phyloP scores from a whole-genome alignment of 2,888 invertebrate species.

The Chloromyia formosa region DNA sequence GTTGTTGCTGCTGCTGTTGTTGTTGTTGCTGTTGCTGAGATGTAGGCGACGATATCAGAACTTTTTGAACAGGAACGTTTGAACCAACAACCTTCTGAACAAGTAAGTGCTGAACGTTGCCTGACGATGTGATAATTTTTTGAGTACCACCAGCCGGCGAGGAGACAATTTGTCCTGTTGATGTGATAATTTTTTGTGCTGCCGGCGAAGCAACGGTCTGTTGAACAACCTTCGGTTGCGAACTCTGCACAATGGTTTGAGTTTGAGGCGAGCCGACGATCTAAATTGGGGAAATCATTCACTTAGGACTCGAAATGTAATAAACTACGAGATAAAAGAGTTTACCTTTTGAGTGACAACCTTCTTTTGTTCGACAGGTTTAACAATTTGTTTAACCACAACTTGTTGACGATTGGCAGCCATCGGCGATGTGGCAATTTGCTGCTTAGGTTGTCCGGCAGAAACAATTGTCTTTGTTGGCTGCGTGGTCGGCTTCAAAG shows the following conservation, averaged over 20 bases:
- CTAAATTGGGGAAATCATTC: slow-evolving; percentile 15
- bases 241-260: slow-evolving; percentile 33
- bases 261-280: slow-evolving; percentile 16
- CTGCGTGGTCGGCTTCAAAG: slow-evolving; percentile 46
- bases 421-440: slow-evolving; percentile 34
- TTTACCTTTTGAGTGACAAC: slow-evolving; percentile 55
- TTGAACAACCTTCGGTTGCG: slow-evolving; percentile 24
- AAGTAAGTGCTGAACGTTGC: slow-evolving; percentile 60
- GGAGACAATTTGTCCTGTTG: slow-evolving; percentile 45
- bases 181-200: slow-evolving; percentile 48
- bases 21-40: slow-evolving; percentile 19
- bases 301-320: not conserved
- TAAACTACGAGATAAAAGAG: slow-evolving; percentile 29
- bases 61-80: slow-evolving; percentile 62
- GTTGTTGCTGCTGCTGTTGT: slow-evolving; percentile 47
- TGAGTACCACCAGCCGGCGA: slow-evolving; percentile 52
- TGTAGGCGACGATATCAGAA: slow-evolving; percentile 59
- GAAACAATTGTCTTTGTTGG: slow-evolving; percentile 42
- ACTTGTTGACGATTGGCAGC: slow-evolving; percentile 47
- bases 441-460: slow-evolving; percentile 37
- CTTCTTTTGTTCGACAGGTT: slow-evolving; percentile 51
- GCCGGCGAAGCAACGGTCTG: slow-evolving; percentile 30
- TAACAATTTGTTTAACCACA: slow-evolving; percentile 49
- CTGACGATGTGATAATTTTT: slow-evolving; percentile 51
- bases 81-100: slow-evolving; percentile 62